Evolutionary conservation across 2,888 invertebrate species (phyloP), one percentile per base, ranked within the genome.

Genomic region (Ennomos quercinarius): DNA sequence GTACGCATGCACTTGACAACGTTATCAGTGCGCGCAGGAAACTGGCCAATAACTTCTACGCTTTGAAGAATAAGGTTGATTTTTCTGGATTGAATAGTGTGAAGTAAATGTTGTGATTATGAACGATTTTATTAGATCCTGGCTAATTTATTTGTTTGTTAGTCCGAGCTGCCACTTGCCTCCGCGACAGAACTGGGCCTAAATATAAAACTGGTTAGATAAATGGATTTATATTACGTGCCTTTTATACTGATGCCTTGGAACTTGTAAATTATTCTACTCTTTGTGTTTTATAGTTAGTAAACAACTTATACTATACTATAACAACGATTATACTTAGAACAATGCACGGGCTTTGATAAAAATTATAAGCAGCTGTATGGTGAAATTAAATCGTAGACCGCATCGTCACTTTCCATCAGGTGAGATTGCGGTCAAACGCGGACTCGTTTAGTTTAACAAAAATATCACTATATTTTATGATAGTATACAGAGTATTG

Each of bases 111-210:
- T 74, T 59, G 74, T 70, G 45, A 64, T 57, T 78, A 79, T 74
- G 78, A 75, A 78, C 76, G 74, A 74, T 78, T 78, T 80, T 80
- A 80, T 78, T 78, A 77, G 68, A 63, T 64, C 63, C 52, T 53
- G 62, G 77, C 74, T 80, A 81, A 81, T 81, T 79, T 81, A 81
- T 81, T 80, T 81, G 81, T 81, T 81, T 81, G 81, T 77, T 67
- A 71, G 75, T 68, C 62, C 67, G 68, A 54, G 53, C 56, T 72
- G 73, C 73, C 74, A 73, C 73, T 69, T 56, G 68, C 61, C 61
- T 48, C 60, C 41, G 61, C 58, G 66, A 63, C 63, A 63, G 47
- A 60, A 58, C 55, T 45, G 57, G 40, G 54, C 63, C 64, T 66
- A 66, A 53, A 64, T 66, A 66, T 67, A 68, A 57, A 64, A 60